Evolutionary conservation across 2,797 vertebrate species (phyloP).

Genomic region (Hemitrygon akajei): DNA sequence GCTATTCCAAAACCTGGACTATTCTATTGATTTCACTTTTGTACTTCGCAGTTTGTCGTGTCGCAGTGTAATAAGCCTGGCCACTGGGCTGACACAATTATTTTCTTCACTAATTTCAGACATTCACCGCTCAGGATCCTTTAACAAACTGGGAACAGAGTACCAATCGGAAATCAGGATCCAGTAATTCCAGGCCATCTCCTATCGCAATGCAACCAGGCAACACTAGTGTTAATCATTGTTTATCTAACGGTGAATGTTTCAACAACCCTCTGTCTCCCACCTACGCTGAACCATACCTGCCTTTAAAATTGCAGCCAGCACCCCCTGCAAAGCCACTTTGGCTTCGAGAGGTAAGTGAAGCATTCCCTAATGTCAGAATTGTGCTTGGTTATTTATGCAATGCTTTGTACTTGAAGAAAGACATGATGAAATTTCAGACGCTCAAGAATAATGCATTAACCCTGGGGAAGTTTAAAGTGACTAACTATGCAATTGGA

Average conservation of each 20-base stretch:
- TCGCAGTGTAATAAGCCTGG: neutral
- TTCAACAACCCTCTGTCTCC: neutral
- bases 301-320: neutral
- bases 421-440: neutral
- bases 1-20: too few relatives aligned
- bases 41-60: neutral
- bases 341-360: neutral
- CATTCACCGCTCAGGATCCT: too few relatives aligned
- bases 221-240: neutral
- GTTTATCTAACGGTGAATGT: neutral
- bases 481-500: neutral
- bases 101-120: neutral
- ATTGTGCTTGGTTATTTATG: neutral
- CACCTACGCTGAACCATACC: neutral
- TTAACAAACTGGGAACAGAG: neutral
- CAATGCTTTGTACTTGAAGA: neutral
- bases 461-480: neutral
- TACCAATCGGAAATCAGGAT: neutral
- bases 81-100: neutral
- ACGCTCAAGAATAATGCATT: neutral
- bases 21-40: neutral
- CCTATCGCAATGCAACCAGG: neutral
- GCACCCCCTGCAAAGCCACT: neutral
- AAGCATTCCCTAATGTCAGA: neutral
- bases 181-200: neutral